Evolutionary conservation across 2,797 vertebrate species (phyloP).

Genomic region (Anabas testudineus): DNA sequence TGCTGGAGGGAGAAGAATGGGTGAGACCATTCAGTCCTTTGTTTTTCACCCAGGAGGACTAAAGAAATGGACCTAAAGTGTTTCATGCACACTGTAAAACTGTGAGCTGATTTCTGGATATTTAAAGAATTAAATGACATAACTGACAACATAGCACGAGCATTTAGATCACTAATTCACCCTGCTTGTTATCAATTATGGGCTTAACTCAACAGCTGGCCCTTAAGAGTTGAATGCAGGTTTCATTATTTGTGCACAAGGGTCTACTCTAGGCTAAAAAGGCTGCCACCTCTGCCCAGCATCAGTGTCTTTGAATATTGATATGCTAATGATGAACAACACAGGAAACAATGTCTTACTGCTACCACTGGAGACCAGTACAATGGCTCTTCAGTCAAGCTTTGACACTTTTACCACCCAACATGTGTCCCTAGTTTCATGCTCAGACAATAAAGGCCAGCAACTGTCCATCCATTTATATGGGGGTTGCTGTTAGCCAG

Average conservation of each 20-base stretch:
- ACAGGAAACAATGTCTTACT: conserved; percentile 79
- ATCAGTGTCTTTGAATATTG: conserved; percentile 84
- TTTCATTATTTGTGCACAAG: conserved; percentile 61
- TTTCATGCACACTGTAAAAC: conserved; percentile 33
- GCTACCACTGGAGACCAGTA: conserved; percentile 72
- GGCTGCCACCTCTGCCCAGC: conserved; percentile 73
- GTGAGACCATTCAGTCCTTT: conserved; percentile 76
- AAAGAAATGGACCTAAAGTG: conserved; percentile 41
- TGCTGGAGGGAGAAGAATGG: conserved; percentile 38
- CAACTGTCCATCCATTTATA: conserved; percentile 75
- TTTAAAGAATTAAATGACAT: neutral
- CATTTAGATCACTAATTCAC: conserved; percentile 20
- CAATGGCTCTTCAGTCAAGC: conserved; percentile 83
- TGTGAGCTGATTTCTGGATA: conserved; percentile 20
- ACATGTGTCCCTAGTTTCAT: conserved; percentile 85
- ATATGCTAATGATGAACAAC: conserved; percentile 88
- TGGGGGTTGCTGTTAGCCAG: conserved; percentile 58
- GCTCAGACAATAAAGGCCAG: conserved; percentile 81
- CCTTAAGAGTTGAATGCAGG: conserved; percentile 55
- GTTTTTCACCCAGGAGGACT: conserved; percentile 53
- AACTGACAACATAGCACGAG: neutral
- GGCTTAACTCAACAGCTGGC: conserved; percentile 71
- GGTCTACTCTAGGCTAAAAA: conserved; percentile 74
- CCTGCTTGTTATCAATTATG: conserved; percentile 27
- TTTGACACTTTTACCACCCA: conserved; percentile 87